Percentiles rank a stretch among this genome's conserved stretches.
Conservation (phyloP, 2,113 vertebrate species). For the Tetrax tetrax region DNA sequence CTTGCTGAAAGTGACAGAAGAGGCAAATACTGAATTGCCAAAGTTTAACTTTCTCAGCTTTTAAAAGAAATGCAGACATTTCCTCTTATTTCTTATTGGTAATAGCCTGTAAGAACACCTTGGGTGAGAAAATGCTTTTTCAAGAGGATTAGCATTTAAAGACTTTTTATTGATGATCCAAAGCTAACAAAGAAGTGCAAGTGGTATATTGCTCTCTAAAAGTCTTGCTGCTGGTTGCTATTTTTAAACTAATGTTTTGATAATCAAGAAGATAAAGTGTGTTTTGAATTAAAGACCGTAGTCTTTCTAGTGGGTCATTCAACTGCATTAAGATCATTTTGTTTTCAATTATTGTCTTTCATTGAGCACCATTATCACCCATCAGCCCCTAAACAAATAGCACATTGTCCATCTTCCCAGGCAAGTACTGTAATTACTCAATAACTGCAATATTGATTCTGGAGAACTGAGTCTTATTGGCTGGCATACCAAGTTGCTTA, state of each 20-base stretch:
- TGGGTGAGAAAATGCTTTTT: background rate
- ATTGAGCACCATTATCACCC: slow-evolving; percentile 36
- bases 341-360: slow-evolving; percentile 47
- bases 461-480: background rate
- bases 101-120: slow-evolving; percentile 1
- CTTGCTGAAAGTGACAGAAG: background rate
- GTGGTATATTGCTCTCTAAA: slow-evolving; percentile 20
- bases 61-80: background rate
- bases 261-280: slow-evolving; percentile 56
- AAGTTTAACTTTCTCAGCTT: slow-evolving; percentile 15
- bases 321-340: slow-evolving; percentile 49
- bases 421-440: slow-evolving; percentile 56
- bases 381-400: slow-evolving; percentile 47
- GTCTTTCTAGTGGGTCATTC: slow-evolving; percentile 27
- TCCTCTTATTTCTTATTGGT: slow-evolving; percentile 22
- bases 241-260: slow-evolving; percentile 51
- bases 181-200: background rate
- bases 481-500: slow-evolving; percentile 30
- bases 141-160: slow-evolving; percentile 51
- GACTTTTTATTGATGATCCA: background rate
- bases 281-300: slow-evolving; percentile 50
- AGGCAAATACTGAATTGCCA: background rate
- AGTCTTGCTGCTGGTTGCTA: slow-evolving; percentile 5
- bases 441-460: slow-evolving; percentile 58
- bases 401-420: slow-evolving; percentile 32